Evolutionary conservation across 2,888 invertebrate genomes (phyloP), one percentile per base, ranked within the genome.

Genomic region (Selenia dentaria): DNA sequence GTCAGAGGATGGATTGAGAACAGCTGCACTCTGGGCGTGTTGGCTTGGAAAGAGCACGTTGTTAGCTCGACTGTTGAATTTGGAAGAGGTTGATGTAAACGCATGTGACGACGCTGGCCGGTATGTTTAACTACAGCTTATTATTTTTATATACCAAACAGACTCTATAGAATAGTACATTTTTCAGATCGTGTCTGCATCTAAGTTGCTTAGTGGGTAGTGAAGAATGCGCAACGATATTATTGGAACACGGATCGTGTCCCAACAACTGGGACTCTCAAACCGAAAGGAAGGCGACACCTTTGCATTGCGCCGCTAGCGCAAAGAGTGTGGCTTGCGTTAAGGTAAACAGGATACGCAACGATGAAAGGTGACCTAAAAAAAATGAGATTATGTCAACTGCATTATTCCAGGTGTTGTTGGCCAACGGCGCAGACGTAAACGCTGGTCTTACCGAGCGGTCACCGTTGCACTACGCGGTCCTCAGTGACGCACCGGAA

Each of bases 401-500:
- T 63, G 46, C 66, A 55, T 64, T 67, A 64, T 67, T 83, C 22
- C 88, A 93, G 80, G 79, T 93, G 59, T 75, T 97, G 25, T 33
- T 48, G 13, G 47, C 33, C 28, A 48, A 93, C 45, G 95, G 95
- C 0, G 96, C 96, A n/a, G 94, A 95, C 62, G 93, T 96, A n/a
- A 94, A 96, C 65, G 94, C 95, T 4, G 96, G 96, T 8, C 83
- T 93, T 34, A 91, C 83, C 39, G 93, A 93, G 40, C 93, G 93
- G 54, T 96, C 96, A 26, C 95, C 97, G 0, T 82, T 98, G 51
- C 96, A 97, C 74, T 96, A 95, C 74, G 97, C 97, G 0, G 96
- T 96, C 37, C 92, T 95, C 57, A 95, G 94, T 66, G 93, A 94
- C 67, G 93, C 94, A 6, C 87, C 92, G 41, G 94, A 95, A 54